Conservation (phyloP, 2,888 invertebrate genomes). For the Bugula neritina region DNA sequence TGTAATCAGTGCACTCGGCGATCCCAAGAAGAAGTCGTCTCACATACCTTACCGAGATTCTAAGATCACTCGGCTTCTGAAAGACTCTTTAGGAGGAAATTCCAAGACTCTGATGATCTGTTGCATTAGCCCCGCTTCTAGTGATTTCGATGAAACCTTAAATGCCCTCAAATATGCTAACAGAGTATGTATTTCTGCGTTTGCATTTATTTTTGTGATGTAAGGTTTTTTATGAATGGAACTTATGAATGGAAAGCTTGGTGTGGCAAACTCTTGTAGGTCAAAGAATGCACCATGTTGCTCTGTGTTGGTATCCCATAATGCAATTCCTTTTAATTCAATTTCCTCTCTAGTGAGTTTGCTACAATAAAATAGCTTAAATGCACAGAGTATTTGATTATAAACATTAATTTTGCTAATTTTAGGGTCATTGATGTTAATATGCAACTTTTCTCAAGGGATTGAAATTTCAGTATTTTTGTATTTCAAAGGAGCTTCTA, state of each 20-base stretch:
- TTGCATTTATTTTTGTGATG: not conserved
- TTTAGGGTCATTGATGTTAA: no score
- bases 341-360: not conserved
- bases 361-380: not conserved
- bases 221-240: not conserved
- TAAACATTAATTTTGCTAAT: no score
- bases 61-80: constrained; percentile 51
- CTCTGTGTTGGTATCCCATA: not conserved
- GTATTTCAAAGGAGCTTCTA: no score
- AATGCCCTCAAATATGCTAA: constrained; percentile 54
- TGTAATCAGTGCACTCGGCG: constrained; percentile 52
- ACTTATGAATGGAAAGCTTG: not conserved
- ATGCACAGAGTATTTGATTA: no score
- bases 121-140: constrained; percentile 51
- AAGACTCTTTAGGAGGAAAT: constrained; percentile 54
- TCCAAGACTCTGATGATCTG: constrained; percentile 54
- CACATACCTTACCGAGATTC: constrained; percentile 54
- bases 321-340: not conserved
- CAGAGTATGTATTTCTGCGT: constrained; percentile 40
- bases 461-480: no score
- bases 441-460: no score
- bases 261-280: no score
- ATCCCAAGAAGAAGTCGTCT: constrained; percentile 47
- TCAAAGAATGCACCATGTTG: no score
- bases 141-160: constrained; percentile 52